Conservation (phyloP, 2,113 vertebrate species). For the Cichladusa arquata region DNA sequence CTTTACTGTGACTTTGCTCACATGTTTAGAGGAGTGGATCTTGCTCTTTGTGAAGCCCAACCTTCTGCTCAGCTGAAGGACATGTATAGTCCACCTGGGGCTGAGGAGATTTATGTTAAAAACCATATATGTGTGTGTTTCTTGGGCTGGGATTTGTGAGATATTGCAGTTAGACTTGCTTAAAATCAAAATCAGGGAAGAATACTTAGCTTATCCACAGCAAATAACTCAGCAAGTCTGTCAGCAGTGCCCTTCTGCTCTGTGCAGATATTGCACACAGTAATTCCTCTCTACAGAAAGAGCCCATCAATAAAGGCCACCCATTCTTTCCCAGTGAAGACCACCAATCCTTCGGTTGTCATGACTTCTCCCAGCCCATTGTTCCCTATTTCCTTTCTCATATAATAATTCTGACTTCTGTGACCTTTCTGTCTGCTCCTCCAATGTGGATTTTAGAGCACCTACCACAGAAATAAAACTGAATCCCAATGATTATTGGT, state of each 20-base stretch:
- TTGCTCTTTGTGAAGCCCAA: not conserved
- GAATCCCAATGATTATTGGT: not conserved
- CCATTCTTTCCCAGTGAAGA: slow-evolving; percentile 37
- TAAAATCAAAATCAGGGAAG: not conserved
- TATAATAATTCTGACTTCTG: slow-evolving; percentile 66
- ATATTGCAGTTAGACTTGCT: not conserved
- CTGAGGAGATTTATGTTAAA: not conserved
- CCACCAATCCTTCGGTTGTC: slow-evolving; percentile 32
- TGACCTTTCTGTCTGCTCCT: slow-evolving; percentile 60
- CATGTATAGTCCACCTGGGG: not conserved
- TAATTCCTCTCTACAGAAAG: slow-evolving; percentile 3
- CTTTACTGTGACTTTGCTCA: not conserved
- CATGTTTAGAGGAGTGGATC: not conserved
- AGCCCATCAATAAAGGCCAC: slow-evolving; percentile 20
- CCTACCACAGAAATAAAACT: slow-evolving; percentile 50
- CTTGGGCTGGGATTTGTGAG: not conserved
- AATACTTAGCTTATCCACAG: not conserved
- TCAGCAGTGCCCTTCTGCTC: not conserved
- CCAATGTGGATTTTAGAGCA: slow-evolving; percentile 23
- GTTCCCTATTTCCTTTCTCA: slow-evolving; percentile 67
- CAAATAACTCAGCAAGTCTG: slow-evolving; percentile 9
- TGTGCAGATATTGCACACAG: not conserved
- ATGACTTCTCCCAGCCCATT: slow-evolving; percentile 16
- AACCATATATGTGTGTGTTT: not conserved
- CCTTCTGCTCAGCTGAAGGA: not conserved